Conservation (phyloP, 2,797 vertebrate genomes). For the Arctocebus calabarensis region DNA sequence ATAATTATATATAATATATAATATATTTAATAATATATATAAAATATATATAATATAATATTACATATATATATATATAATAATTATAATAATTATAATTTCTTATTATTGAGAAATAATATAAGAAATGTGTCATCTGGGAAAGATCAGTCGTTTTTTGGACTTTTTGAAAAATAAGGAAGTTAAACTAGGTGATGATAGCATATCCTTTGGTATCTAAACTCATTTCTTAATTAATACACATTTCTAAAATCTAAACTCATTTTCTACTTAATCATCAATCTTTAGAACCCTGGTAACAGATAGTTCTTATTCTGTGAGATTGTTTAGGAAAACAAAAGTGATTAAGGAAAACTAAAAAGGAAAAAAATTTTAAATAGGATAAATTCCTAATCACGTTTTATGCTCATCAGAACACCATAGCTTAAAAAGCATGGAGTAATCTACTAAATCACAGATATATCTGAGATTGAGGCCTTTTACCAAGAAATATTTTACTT, state of each 20-base stretch:
- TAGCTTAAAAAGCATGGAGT: constrained; percentile 53
- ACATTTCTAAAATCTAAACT: constrained; percentile 16
- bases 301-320: background rate
- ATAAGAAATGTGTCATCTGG: background rate
- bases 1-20: too few species aligned
- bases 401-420: constrained; percentile 55
- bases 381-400: constrained; percentile 35
- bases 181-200: background rate
- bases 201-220: constrained; percentile 37
- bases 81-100: too few species aligned
- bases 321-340: constrained; percentile 5
- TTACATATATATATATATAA: too few species aligned
- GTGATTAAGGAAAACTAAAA: background rate
- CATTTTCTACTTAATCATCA: background rate
- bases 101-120: too few species aligned
- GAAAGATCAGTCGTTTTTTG: background rate
- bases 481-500: constrained; percentile 30
- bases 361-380: background rate
- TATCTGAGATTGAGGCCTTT: constrained; percentile 39
- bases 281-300: constrained; percentile 14
- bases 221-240: constrained; percentile 36
- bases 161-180: constrained; percentile 6
- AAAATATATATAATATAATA: too few species aligned
- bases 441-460: constrained; percentile 6
- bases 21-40: too few species aligned